Percentiles rank a stretch among this genome's conserved stretches.
phyloP scores from a whole-genome alignment of 2,113 vertebrate species.

The Tinamus guttatus region DNA sequence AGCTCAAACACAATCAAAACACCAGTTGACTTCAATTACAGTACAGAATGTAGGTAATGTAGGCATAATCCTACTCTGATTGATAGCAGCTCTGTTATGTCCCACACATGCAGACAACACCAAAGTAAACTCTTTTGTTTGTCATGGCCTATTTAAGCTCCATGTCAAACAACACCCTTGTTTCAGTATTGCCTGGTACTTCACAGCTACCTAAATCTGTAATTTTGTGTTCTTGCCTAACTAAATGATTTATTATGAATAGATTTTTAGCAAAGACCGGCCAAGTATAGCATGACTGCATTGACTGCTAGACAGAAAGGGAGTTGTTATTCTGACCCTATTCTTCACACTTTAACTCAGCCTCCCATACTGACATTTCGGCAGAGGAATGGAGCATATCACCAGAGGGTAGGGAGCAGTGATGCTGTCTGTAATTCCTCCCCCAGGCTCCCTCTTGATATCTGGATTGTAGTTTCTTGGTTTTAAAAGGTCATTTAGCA shows the following conservation, averaged over 20 bases:
- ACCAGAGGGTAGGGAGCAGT: not conserved
- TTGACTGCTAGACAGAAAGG: constrained; percentile 44
- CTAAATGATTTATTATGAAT: constrained; percentile 48
- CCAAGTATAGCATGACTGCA: constrained; percentile 42
- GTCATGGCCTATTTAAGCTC: constrained; percentile 8
- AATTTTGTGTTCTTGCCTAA: constrained; percentile 54
- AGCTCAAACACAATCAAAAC: not conserved
- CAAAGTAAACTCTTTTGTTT: not conserved
- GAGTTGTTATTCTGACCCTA: not conserved
- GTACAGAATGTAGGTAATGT: not conserved
- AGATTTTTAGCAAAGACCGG: constrained; percentile 65
- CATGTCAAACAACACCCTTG: not conserved
- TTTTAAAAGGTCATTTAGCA: constrained; percentile 55
- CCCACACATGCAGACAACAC: not conserved
- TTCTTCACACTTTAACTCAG: not conserved
- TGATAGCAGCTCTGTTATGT: not conserved
- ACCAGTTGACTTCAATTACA: not conserved
- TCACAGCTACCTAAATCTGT: constrained; percentile 34
- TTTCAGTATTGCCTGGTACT: constrained; percentile 43
- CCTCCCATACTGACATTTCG: constrained; percentile 20
- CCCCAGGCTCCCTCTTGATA: constrained; percentile 8
- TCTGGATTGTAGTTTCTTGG: constrained; percentile 37
- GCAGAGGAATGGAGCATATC: not conserved
- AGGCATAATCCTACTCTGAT: not conserved
- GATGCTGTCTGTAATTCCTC: not conserved